Evolutionary conservation across 2,888 invertebrate genomes (phyloP).

Genomic region (Theretra japonica): DNA sequence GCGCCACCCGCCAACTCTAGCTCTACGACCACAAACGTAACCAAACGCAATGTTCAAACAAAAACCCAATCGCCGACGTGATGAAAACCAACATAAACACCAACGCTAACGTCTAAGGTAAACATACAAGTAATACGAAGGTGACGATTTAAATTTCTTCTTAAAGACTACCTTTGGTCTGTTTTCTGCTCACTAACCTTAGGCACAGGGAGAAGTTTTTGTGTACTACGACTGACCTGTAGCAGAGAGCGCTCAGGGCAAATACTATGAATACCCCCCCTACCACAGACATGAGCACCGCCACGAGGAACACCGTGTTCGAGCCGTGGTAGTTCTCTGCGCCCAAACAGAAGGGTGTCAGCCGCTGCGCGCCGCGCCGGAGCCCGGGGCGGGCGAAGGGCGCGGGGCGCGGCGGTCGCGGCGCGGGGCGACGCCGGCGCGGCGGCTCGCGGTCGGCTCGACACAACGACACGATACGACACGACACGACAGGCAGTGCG

Average conservation of each 20-base stretch:
- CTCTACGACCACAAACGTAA: conserved; percentile 82
- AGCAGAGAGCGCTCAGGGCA: conserved; percentile 99
- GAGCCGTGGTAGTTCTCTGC: conserved; percentile 98
- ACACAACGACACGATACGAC: conserved; percentile 55
- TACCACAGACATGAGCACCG: conserved; percentile 99
- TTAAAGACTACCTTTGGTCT: conserved; percentile 88
- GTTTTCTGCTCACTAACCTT: conserved; percentile 98
- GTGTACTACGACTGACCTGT: conserved; percentile 99
- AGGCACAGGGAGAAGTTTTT: conserved; percentile 99
- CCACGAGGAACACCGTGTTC: conserved; percentile 98
- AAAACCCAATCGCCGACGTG: conserved; percentile 80
- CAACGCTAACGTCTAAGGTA: conserved; percentile 84
- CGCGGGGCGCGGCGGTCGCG: conserved; percentile 49
- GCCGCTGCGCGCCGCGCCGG: conserved; percentile 55
- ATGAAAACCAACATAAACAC: conserved; percentile 79
- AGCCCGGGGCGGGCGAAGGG: conserved; percentile 57
- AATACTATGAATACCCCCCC: conserved; percentile 99
- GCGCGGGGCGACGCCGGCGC: conserved; percentile 66
- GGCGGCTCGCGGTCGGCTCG: conserved; percentile 57
- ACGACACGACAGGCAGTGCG: conserved; percentile 72
- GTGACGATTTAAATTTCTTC: conserved; percentile 84
- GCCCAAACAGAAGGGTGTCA: conserved; percentile 79
- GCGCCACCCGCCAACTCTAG: conserved; percentile 80
- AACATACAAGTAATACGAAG: conserved; percentile 85
- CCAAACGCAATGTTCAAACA: conserved; percentile 68